Conservation (phyloP, 1,140 invertebrate species). For the Hyles vespertilio region DNA sequence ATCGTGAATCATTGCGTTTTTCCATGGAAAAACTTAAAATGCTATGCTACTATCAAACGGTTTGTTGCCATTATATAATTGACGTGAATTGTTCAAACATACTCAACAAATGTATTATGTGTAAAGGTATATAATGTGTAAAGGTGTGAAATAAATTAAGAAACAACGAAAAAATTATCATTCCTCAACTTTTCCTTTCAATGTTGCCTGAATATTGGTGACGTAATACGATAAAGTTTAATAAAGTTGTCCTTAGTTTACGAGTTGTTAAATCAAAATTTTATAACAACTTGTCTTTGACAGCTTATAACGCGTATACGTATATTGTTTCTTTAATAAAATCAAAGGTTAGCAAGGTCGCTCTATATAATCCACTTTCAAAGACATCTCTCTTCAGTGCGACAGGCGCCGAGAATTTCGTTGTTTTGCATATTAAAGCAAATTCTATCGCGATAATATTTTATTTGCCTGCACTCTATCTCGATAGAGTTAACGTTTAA, state of each 20-base stretch:
- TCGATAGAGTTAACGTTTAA: constrained; percentile 7
- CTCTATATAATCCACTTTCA: constrained; percentile 19
- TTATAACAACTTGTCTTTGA: too few species aligned
- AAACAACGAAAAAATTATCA: too few species aligned
- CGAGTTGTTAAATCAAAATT: too few species aligned
- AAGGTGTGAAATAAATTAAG: too few species aligned
- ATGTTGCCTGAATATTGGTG: too few species aligned
- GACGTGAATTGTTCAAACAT: background rate
- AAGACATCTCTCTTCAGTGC: constrained; percentile 19
- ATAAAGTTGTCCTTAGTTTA: too few species aligned
- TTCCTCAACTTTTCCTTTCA: too few species aligned
- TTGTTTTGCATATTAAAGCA: constrained; percentile 6
- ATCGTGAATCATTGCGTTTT: constrained; percentile 12
- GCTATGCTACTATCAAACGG: constrained; percentile 1
- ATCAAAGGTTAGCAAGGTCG: background rate
- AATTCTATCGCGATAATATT: background rate
- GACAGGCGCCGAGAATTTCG: constrained; percentile 13
- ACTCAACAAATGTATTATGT: too few species aligned
- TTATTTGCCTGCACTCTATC: constrained; percentile 3
- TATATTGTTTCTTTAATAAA: too few species aligned
- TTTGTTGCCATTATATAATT: background rate
- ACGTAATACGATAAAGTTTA: too few species aligned
- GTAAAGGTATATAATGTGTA: too few species aligned
- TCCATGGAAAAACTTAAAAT: background rate
- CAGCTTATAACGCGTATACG: too few species aligned